Conservation (phyloP, 2,113 vertebrate genomes). For the Puffinus mauretanicus region DNA sequence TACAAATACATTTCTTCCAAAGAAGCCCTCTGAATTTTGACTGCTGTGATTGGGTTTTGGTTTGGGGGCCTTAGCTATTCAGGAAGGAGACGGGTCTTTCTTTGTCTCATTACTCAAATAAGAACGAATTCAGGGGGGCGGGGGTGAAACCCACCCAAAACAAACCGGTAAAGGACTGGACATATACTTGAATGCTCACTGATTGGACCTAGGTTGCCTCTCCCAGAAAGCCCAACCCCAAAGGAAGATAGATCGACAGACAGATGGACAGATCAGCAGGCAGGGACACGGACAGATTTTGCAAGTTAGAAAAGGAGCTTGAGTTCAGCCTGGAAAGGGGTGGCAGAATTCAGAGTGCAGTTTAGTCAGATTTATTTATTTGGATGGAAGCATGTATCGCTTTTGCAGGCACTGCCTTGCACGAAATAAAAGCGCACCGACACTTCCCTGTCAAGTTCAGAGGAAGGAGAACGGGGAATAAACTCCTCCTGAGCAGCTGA, state of each 20-base stretch:
- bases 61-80: neutral
- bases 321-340: neutral
- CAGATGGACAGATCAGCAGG: neutral
- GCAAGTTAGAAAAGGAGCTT: neutral
- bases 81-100: neutral
- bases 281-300: neutral
- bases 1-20: neutral
- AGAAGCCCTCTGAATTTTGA: neutral
- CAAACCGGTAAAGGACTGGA: neutral
- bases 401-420: neutral
- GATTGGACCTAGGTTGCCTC: neutral
- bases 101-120: neutral
- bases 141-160: neutral
- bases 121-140: neutral
- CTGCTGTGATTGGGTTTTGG: neutral
- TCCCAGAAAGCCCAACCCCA: neutral
- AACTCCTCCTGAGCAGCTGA: neutral
- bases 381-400: neutral
- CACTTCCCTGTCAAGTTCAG: neutral
- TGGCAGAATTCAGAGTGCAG: neutral
- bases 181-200: neutral
- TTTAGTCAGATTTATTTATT: neutral
- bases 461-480: neutral
- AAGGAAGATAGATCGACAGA: neutral
- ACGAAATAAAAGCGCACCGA: neutral